Evolutionary conservation across 2,888 invertebrate genomes (phyloP).

Genomic region (Leistus spinibarbis): DNA sequence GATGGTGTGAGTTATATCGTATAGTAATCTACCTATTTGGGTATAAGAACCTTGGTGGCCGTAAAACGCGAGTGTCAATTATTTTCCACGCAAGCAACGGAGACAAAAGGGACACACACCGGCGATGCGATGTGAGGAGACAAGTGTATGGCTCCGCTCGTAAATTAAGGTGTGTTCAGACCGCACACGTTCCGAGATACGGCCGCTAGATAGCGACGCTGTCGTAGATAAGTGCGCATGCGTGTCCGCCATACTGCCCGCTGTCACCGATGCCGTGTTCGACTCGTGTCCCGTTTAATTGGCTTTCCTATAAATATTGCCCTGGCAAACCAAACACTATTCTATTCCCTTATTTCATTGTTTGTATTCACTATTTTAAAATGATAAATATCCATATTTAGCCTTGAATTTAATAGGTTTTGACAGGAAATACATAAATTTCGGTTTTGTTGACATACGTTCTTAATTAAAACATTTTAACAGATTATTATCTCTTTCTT

Average conservation of each 20-base stretch:
- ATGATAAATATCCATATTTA: too few relatives aligned
- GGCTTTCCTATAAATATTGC: not conserved
- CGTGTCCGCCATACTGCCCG: not conserved
- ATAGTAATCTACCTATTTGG: not conserved
- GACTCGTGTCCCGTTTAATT: not conserved
- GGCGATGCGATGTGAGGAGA: not conserved
- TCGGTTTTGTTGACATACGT: slow-evolving; percentile 13
- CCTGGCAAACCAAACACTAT: too few relatives aligned
- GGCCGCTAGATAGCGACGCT: slow-evolving; percentile 25
- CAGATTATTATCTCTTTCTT: slow-evolving; percentile 19
- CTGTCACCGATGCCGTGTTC: not conserved
- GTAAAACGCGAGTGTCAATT: slow-evolving; percentile 31
- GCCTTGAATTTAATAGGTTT: too few relatives aligned
- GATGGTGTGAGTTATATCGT: slow-evolving; percentile 4
- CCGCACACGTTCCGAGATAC: slow-evolving; percentile 33
- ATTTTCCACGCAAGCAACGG: slow-evolving; percentile 19
- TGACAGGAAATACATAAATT: not conserved
- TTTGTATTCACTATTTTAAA: too few relatives aligned
- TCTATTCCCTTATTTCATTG: not conserved
- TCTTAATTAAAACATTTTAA: slow-evolving; percentile 27
- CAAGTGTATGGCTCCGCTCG: slow-evolving; percentile 24
- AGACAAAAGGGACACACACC: slow-evolving; percentile 11
- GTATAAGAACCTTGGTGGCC: slow-evolving; percentile 16
- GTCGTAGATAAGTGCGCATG: slow-evolving; percentile 18
- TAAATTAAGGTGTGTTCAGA: slow-evolving; percentile 34